Conservation (phyloP, 2,797 vertebrate genomes). For the Diplodus sargus region DNA sequence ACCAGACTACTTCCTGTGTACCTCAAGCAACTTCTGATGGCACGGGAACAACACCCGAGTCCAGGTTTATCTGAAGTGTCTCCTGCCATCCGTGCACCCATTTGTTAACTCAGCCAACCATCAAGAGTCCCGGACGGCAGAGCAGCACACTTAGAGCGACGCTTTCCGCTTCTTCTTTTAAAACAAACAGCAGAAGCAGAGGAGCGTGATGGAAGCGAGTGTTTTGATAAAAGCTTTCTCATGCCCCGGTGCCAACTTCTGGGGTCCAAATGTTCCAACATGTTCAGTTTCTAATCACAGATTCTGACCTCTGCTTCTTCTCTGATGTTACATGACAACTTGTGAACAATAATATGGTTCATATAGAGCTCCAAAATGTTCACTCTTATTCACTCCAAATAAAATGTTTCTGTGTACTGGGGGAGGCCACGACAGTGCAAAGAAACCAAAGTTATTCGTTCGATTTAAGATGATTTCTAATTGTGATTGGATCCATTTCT, state of each 20-base stretch:
- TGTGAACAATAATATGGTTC: neutral
- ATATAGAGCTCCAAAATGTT: neutral
- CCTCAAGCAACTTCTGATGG: conserved; percentile 40
- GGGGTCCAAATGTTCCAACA: neutral
- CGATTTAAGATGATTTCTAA: too few relatives aligned
- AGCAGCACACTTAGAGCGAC: conserved; percentile 35
- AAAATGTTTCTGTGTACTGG: too few relatives aligned
- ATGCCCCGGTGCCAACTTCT: conserved; percentile 8
- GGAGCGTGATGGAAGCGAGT: conserved; percentile 6
- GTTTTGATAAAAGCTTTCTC: conserved; percentile 20
- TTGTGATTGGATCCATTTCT: neutral
- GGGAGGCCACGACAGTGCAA: too few relatives aligned
- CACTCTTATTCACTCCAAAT: neutral
- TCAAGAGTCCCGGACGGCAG: conserved; percentile 48
- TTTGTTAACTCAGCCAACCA: conserved; percentile 71
- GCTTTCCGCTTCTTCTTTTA: conserved; percentile 41
- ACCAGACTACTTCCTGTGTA: conserved; percentile 70
- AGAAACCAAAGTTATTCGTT: too few relatives aligned
- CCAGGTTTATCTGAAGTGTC: conserved; percentile 72
- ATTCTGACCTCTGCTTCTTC: neutral
- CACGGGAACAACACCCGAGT: conserved; percentile 47
- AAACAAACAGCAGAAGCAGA: conserved; percentile 56
- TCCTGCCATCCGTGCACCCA: conserved; percentile 64
- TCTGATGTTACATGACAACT: neutral
- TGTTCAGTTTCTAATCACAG: conserved; percentile 3